Evolutionary conservation across 2,797 vertebrate genomes (phyloP).

Genomic region (Sebastes nivosus): DNA sequence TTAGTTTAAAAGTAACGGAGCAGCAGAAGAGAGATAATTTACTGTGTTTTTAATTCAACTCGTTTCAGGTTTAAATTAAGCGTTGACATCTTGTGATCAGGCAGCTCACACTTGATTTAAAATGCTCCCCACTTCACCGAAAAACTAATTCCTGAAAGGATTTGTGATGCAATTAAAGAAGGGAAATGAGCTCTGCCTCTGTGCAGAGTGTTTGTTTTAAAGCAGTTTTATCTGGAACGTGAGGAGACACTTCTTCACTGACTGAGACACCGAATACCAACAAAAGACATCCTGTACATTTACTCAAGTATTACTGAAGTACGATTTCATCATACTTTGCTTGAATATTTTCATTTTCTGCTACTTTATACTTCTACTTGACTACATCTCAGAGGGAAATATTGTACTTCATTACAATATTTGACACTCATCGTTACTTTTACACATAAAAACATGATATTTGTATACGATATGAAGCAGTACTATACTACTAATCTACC

Average conservation of each 20-base stretch:
- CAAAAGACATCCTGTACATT: not conserved
- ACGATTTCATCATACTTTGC: too few relatives aligned
- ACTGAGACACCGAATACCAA: not conserved
- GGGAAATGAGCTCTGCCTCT: constrained; percentile 27
- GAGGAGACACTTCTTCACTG: not conserved
- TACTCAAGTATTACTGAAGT: too few relatives aligned
- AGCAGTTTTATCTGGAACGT: not conserved
- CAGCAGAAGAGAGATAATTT: constrained; percentile 12
- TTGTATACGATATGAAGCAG: too few relatives aligned
- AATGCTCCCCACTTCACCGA: constrained; percentile 30
- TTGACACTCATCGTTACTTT: too few relatives aligned
- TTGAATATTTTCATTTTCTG: too few relatives aligned
- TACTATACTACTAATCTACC: too few relatives aligned
- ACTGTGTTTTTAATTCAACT: constrained; percentile 9
- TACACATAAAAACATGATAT: too few relatives aligned
- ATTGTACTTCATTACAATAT: too few relatives aligned
- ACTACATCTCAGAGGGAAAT: too few relatives aligned
- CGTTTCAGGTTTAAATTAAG: constrained; percentile 41
- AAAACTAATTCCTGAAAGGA: constrained; percentile 29
- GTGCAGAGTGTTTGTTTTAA: not conserved
- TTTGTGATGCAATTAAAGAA: constrained; percentile 49
- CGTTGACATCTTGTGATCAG: constrained; percentile 30
- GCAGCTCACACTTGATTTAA: constrained; percentile 18
- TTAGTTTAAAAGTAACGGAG: not conserved
- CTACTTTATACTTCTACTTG: too few relatives aligned